A percentile compares a stretch with the other conserved stretches of the same genome.
Evolutionary conservation across 2,888 invertebrate genomes (phyloP).

Genomic region (Rhyacophila evoluta): DNA sequence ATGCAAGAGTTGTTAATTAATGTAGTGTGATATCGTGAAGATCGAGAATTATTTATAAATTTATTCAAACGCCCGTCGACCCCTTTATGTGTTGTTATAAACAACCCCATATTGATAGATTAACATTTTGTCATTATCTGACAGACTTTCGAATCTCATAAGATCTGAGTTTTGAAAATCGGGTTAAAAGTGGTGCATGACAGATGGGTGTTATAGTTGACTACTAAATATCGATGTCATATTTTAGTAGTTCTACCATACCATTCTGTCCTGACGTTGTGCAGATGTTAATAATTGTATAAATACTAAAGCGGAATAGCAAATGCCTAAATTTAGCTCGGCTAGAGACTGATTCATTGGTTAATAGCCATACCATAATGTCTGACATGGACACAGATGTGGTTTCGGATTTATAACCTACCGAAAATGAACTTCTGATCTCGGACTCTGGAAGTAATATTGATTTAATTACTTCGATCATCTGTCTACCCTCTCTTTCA

Average conservation of each 20-base stretch:
- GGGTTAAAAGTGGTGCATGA: slow-evolving; percentile 33
- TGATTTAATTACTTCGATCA: not conserved
- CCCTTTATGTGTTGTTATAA: not conserved
- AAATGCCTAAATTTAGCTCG: slow-evolving; percentile 38
- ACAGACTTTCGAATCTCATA: not conserved
- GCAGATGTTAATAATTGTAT: slow-evolving; percentile 48
- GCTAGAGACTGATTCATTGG: slow-evolving; percentile 33
- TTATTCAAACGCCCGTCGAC: slow-evolving; percentile 26
- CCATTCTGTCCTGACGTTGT: slow-evolving; percentile 40
- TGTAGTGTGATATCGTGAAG: slow-evolving; percentile 36
- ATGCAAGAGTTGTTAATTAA: slow-evolving; percentile 26
- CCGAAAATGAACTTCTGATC: slow-evolving; percentile 23
- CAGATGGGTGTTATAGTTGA: slow-evolving; percentile 45
- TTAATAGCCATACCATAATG: slow-evolving; percentile 36
- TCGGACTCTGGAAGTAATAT: not conserved
- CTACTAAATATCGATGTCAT: slow-evolving; percentile 39
- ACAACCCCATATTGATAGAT: not conserved
- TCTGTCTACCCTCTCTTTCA: not conserved
- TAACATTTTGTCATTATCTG: not conserved
- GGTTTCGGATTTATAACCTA: slow-evolving; percentile 41
- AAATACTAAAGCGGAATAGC: slow-evolving; percentile 35
- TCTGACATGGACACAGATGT: not conserved
- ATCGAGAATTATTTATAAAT: slow-evolving; percentile 41
- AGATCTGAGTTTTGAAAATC: not conserved
- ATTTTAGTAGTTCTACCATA: slow-evolving; percentile 36